phyloP scores from a whole-genome alignment of 2,888 invertebrate genomes.

The Drosophila antonietae region DNA sequence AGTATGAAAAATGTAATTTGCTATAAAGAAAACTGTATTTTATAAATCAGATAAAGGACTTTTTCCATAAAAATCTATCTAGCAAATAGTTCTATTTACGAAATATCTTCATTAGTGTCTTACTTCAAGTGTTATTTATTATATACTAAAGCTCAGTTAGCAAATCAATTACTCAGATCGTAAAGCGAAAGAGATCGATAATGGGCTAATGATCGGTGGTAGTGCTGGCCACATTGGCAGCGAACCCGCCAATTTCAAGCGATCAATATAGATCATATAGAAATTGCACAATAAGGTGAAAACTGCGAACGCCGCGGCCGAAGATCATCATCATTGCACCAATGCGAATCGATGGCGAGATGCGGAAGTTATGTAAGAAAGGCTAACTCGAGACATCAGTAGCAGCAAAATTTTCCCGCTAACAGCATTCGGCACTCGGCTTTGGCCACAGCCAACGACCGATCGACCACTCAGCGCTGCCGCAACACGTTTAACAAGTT shows the following conservation, averaged over 20 bases:
- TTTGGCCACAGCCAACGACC: constrained; percentile 27
- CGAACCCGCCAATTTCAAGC: not conserved
- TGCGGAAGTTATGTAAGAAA: constrained; percentile 74
- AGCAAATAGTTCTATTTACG: not conserved
- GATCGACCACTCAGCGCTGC: constrained; percentile 41
- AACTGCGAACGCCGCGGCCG: constrained; percentile 41
- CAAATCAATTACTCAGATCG: constrained; percentile 4
- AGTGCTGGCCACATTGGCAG: not conserved
- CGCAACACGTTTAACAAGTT: constrained; percentile 74
- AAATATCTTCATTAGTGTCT: not conserved
- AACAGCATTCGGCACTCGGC: constrained; percentile 30
- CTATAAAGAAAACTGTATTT: too few species aligned
- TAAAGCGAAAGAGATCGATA: constrained; percentile 4
- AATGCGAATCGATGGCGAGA: constrained; percentile 66
- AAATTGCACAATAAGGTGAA: constrained; percentile 65
- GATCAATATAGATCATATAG: constrained; percentile 42
- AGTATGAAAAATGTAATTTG: too few species aligned
- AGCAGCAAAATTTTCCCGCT: constrained; percentile 30
- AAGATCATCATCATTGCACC: constrained; percentile 56
- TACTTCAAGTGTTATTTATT: not conserved
- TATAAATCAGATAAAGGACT: not conserved
- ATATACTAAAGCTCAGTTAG: not conserved
- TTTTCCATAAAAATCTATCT: not conserved
- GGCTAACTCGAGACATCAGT: constrained; percentile 35
- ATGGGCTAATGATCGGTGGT: constrained; percentile 13